A percentile compares a stretch with the other conserved stretches of the same genome.
Conservation (phyloP, 1,140 invertebrate species). For the Zeugodacus cucurbitae region DNA sequence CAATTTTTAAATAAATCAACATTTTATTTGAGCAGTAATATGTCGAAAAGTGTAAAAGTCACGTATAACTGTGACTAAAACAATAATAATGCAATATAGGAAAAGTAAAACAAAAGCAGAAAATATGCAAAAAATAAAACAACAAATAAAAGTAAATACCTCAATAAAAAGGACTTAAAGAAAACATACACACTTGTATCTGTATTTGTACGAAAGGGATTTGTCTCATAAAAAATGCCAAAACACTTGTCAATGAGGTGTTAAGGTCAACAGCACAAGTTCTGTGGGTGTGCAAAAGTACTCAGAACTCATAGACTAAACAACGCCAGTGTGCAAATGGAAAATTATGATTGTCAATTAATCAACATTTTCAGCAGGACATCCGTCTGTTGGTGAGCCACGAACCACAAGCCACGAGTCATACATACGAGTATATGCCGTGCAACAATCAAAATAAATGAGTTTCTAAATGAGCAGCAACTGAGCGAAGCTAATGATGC, state of each 20-base stretch:
- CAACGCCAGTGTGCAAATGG: background rate
- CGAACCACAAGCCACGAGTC: background rate
- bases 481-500: slow-evolving; percentile 8
- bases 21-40: background rate
- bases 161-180: background rate
- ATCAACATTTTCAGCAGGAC: slow-evolving; percentile 13
- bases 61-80: background rate
- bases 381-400: background rate
- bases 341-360: slow-evolving; percentile 13
- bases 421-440: too few relatives aligned
- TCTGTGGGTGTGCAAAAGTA: background rate
- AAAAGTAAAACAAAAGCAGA: background rate
- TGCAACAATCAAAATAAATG: background rate
- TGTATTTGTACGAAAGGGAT: background rate
- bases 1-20: too few relatives aligned
- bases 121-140: background rate
- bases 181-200: background rate
- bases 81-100: background rate
- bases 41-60: background rate
- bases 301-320: background rate
- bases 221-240: background rate
- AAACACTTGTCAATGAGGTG: background rate
- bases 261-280: background rate
- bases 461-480: slow-evolving; percentile 4
- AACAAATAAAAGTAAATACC: background rate